These are phyloP conservation scores for Dromas ardeola DNA, from an alignment of 2,113 vertebrate genomes.

Conservation along the genomic window DNA sequence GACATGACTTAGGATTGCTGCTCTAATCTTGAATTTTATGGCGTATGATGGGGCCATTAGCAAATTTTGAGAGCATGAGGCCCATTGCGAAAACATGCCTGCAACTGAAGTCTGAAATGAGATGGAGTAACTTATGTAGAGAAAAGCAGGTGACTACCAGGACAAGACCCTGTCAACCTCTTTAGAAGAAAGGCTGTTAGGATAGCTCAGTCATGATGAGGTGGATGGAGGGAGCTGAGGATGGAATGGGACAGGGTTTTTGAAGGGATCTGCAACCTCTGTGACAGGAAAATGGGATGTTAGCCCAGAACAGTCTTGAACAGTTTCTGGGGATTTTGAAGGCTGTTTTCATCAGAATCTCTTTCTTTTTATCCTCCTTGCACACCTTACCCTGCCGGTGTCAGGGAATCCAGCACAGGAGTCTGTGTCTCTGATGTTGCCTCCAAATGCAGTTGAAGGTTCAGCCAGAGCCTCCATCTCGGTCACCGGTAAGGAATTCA, in stretches of 20 bases:
- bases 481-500: slow-evolving; percentile 55
- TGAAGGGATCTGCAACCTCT: not conserved
- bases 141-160: not conserved
- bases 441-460: slow-evolving; percentile 46
- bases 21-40: not conserved
- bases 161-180: not conserved
- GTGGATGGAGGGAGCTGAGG: not conserved
- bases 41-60: not conserved
- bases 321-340: not conserved
- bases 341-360: not conserved
- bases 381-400: not conserved
- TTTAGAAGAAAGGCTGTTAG: not conserved
- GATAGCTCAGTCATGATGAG: not conserved
- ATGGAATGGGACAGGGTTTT: not conserved
- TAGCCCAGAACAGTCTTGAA: not conserved
- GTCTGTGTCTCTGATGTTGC: slow-evolving; percentile 61
- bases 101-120: not conserved
- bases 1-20: not conserved
- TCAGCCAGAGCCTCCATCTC: slow-evolving; percentile 54
- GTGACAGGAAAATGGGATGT: not conserved
- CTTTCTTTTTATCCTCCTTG: not conserved
- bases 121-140: not conserved
- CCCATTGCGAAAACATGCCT: not conserved
- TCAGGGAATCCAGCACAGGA: slow-evolving; percentile 56
- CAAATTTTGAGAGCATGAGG: not conserved